phyloP scores from a whole-genome alignment of 2,888 invertebrate species.

The Epistrophe eligans region DNA sequence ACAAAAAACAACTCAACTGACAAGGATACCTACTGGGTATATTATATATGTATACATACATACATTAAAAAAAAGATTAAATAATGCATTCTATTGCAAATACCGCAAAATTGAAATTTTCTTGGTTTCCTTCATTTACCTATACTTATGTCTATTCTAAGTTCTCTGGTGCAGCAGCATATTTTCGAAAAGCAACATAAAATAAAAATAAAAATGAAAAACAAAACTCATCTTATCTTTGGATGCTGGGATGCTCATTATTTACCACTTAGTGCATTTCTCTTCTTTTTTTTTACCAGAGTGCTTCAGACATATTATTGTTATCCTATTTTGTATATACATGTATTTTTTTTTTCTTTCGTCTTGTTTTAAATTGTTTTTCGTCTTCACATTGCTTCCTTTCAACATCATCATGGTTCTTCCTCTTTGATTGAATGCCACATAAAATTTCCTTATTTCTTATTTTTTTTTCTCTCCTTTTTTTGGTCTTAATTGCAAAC shows the following conservation, averaged over 20 bases:
- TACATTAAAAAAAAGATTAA: neutral
- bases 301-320: slow-evolving; percentile 45
- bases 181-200: neutral
- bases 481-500: slow-evolving; percentile 39
- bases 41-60: neutral
- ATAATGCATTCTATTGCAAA: slow-evolving; percentile 1
- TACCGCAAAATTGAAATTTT: slow-evolving; percentile 29
- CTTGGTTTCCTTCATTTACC: neutral
- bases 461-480: neutral
- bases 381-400: slow-evolving; percentile 19
- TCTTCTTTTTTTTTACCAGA: neutral
- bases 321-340: neutral
- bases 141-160: neutral
- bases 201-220: neutral
- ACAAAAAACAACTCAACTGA: neutral
- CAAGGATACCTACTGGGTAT: neutral
- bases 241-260: slow-evolving; percentile 49
- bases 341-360: neutral
- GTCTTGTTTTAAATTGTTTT: slow-evolving; percentile 18
- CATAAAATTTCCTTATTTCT: slow-evolving; percentile 29
- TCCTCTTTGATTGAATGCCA: slow-evolving; percentile 55
- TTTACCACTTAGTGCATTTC: slow-evolving; percentile 60
- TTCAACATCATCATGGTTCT: slow-evolving; percentile 29
- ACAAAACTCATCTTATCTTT: slow-evolving; percentile 38
- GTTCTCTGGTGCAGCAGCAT: neutral